Evolutionary conservation across 2,113 vertebrate genomes (phyloP), one percentile per base, ranked within the genome.

Genomic region (Caranx ignobilis): DNA sequence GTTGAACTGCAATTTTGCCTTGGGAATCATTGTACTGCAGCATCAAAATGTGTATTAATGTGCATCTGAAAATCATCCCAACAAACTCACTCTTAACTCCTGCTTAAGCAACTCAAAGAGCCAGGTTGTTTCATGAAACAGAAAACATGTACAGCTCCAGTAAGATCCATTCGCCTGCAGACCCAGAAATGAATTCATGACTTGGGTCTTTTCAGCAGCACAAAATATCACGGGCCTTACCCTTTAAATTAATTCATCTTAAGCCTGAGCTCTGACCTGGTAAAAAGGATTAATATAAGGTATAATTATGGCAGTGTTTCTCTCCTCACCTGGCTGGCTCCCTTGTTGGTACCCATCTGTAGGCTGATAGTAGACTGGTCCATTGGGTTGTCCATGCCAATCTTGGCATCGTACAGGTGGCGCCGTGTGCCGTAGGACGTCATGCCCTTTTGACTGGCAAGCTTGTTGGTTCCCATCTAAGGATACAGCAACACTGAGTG

Each of bases 271-370:
- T 18, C 45, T 9, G 16, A 5, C 4, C 4, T n/a, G 19, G 16
- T 19, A 10, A 39, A 81, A 47, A 13, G 6, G 5, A 59, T 4
- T 2, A 55, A 32, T 43, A 21, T 18, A 12, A 32, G 6, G 6
- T 6, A 45, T 43, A 0, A 37, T 16, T 32, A 13, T 16, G 55
- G n/a, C 57, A 10, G 35, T 9, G n/a, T 3, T 21, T 64, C 41
- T 16, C 7, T 45, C 54, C 56, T 81, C 77, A 97, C 97, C 96
- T 98, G 97, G 88, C 94, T 97, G 84, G 97, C 97, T 21, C 97
- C 96, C 78, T 98, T 98, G 91, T 98, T 98, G 85, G 97, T 98
- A 75, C 97, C 97, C 97, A 98, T 98, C 89, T 98, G 97, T 62
- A 98, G 94, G 89, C 97, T 97, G 91, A 98, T 98, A 54, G 97